Evolutionary conservation across 2,797 vertebrate genomes (phyloP), one percentile per base, ranked within the genome.

Genomic region (Syngnathus acus): DNA sequence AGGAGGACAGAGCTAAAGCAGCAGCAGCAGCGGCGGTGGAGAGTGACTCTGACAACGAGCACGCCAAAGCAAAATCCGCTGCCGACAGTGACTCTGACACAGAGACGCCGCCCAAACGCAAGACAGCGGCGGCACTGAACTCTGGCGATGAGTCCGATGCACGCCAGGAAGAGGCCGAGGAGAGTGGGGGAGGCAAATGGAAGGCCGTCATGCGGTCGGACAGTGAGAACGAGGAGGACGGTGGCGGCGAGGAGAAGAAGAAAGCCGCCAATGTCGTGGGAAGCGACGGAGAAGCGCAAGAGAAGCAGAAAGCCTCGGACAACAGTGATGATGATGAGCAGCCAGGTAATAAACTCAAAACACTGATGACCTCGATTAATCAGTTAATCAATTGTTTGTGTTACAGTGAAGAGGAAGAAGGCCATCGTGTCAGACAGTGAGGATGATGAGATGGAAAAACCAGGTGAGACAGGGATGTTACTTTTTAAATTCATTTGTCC

Each of bases 391-490:
- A 2, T 55, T 21, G 51, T 75, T 14, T 58, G 55, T 37, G 26
- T 58, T 76, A 48, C 67, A 65, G 89, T 90, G n/a, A 98, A 98
- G 86, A 93, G 95, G 80, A 98, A 97, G 92, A 92, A 92, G 53
- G 89, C 92, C 14, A 76, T 98, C 60, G 87, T 98, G 39, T 97
- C 95, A 1, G 97, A 98, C 86, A 99, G 95, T 14, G 97, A 99
- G 68, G 95, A 96, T 2, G 92, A 92, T 63, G 63, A 74, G 6
- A 11, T 40, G 0, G 76, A 80, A 4, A 78, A 75, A 68, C 82
- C 89, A 80, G 89, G 91, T 91, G 48, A 72, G 70, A 10, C 4
- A 4, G 48, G 2, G 17, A 19, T 48, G 6, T 48, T 48, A 48
- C n/a, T 53, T 53, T 42, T 32, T 10, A 7, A 53, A 54, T 23